Conservation (phyloP, 2,113 vertebrate species). For the Peromyscus polionotus region DNA sequence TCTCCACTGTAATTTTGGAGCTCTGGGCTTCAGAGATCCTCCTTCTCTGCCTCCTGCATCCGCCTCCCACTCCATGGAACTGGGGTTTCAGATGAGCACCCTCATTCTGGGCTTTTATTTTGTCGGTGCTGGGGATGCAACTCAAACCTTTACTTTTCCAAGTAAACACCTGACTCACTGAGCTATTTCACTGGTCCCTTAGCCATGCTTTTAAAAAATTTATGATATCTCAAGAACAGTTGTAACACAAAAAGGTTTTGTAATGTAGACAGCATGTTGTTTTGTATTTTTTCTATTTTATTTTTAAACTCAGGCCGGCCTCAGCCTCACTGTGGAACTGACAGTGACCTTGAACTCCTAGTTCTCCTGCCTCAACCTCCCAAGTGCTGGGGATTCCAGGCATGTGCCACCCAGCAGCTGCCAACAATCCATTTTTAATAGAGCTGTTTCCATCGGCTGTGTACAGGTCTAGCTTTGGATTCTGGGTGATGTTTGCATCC, state of each 20-base stretch:
- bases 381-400: background rate
- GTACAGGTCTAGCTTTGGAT: background rate
- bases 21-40: background rate
- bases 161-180: background rate
- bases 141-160: background rate
- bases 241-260: background rate
- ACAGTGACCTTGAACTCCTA: background rate
- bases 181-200: background rate
- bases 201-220: background rate
- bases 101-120: background rate
- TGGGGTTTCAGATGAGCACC: background rate
- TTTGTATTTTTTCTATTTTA: background rate
- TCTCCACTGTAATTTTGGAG: background rate
- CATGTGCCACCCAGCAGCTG: too few relatives aligned
- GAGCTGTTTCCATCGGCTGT: background rate
- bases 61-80: accelerated
- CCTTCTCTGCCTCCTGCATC: background rate
- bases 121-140: background rate
- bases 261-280: background rate
- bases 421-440: background rate
- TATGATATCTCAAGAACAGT: background rate
- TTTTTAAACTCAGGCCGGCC: background rate
- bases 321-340: background rate
- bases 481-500: background rate
- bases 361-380: background rate